A percentile compares a stretch with the other conserved stretches of the same genome.
phyloP scores from a whole-genome alignment of 2,113 vertebrate species.

The Tautogolabrus adspersus region DNA sequence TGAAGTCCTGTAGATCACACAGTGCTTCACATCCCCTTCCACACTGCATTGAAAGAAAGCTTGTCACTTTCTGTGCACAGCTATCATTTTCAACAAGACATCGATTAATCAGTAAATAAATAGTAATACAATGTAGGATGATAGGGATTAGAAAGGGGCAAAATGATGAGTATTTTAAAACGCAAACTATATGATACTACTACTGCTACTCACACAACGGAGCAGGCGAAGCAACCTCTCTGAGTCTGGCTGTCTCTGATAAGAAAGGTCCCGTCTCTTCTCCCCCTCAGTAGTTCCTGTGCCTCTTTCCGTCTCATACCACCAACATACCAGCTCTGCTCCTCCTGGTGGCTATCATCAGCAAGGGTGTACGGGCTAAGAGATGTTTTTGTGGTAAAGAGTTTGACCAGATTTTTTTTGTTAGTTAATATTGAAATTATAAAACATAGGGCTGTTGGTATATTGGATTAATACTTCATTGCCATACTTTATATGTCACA shows the following conservation, averaged over 20 bases:
- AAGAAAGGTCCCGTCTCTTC: conserved; percentile 95
- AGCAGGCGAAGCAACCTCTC: conserved; percentile 95
- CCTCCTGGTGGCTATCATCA: conserved; percentile 92
- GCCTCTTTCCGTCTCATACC: conserved; percentile 94
- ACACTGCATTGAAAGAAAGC: conserved; percentile 80
- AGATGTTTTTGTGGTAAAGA: background rate
- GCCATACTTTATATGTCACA: too few species aligned
- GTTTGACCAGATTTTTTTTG: background rate
- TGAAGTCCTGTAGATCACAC: conserved; percentile 97
- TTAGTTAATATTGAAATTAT: background rate
- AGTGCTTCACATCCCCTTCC: conserved; percentile 97
- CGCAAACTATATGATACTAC: background rate
- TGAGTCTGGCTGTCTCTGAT: conserved; percentile 96
- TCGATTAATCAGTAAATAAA: too few species aligned
- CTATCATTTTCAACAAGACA: background rate
- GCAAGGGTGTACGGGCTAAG: conserved; percentile 89
- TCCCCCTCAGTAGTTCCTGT: conserved; percentile 91
- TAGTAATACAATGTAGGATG: background rate
- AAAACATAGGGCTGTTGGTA: too few species aligned
- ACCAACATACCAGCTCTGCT: conserved; percentile 94
- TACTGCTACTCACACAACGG: conserved; percentile 94
- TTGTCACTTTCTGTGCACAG: background rate
- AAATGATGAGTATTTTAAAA: background rate
- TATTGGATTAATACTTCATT: too few species aligned
- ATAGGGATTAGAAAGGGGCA: background rate